These are phyloP conservation scores for Drosophila guanche DNA, from an alignment of 1,140 invertebrate species.

Conservation along the genomic window DNA sequence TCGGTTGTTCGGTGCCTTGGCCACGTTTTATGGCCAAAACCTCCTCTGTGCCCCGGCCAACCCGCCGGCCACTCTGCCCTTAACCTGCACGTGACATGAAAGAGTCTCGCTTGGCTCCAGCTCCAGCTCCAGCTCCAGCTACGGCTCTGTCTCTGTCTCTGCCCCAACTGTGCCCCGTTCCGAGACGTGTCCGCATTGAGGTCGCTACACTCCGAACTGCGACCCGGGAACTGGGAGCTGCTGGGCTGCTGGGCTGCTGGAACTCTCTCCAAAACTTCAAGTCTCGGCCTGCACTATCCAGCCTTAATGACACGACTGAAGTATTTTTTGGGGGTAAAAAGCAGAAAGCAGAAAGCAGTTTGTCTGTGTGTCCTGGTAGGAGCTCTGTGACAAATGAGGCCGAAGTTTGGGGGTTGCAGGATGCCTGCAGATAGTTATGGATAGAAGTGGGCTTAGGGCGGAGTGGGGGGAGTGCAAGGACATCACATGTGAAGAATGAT, in stretches of 20 bases:
- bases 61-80: conserved; percentile 16
- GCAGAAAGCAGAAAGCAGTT: conserved; percentile 8
- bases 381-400: conserved; percentile 45
- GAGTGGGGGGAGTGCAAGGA: background rate
- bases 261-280: conserved; percentile 3
- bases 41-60: conserved; percentile 5
- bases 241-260: no score
- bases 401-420: background rate
- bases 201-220: conserved; percentile 13
- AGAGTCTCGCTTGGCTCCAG: conserved; percentile 7
- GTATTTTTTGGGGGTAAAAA: background rate
- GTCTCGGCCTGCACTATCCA: conserved; percentile 29
- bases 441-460: background rate
- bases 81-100: conserved; percentile 68
- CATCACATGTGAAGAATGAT: no score
- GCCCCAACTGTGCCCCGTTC: conserved; percentile 12
- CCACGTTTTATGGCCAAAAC: conserved; percentile 73
- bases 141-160: conserved; percentile 9
- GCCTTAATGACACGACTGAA: conserved; percentile 20
- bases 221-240: background rate
- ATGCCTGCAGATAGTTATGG: conserved; percentile 19
- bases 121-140: background rate
- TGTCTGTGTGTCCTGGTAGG: conserved; percentile 12
- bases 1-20: conserved; percentile 30
- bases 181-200: conserved; percentile 31